Conservation (phyloP, 2,113 vertebrate species). For the Pleuronectes platessa region DNA sequence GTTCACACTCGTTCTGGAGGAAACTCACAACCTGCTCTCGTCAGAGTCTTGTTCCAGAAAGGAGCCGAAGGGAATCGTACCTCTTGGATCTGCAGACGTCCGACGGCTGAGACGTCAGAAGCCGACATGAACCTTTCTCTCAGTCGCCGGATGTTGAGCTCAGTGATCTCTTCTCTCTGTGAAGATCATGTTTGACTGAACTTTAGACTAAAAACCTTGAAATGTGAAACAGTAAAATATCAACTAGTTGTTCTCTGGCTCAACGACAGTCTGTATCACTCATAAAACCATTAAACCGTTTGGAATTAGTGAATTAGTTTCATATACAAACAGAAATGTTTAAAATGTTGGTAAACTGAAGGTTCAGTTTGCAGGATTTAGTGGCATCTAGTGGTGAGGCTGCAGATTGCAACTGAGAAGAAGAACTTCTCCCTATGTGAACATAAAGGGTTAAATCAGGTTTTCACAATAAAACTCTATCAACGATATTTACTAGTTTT, state of each 20-base stretch:
- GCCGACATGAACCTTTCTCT: slow-evolving; percentile 79
- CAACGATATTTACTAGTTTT: too few relatives aligned
- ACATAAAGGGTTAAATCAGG: too few relatives aligned
- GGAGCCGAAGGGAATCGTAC: slow-evolving; percentile 65
- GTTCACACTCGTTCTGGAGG: too few relatives aligned
- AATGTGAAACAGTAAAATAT: not conserved
- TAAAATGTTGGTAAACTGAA: too few relatives aligned
- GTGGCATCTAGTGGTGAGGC: not conserved
- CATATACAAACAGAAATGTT: too few relatives aligned
- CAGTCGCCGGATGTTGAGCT: slow-evolving; percentile 79
- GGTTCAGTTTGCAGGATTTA: not conserved
- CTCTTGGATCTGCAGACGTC: slow-evolving; percentile 87
- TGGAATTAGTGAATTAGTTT: too few relatives aligned
- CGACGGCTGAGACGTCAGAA: slow-evolving; percentile 63
- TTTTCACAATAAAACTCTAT: too few relatives aligned
- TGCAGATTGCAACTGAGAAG: not conserved
- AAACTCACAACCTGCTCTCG: too few relatives aligned
- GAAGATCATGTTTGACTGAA: not conserved
- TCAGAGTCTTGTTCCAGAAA: not conserved
- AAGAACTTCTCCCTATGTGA: too few relatives aligned
- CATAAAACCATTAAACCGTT: too few relatives aligned
- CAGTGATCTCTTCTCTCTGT: slow-evolving; percentile 72
- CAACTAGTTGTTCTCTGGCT: too few relatives aligned
- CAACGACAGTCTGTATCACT: too few relatives aligned
- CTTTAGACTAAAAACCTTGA: not conserved